Percentiles rank a stretch among this genome's conserved stretches.
phyloP scores from a whole-genome alignment of 2,797 vertebrate species.

The Falco berigora region DNA sequence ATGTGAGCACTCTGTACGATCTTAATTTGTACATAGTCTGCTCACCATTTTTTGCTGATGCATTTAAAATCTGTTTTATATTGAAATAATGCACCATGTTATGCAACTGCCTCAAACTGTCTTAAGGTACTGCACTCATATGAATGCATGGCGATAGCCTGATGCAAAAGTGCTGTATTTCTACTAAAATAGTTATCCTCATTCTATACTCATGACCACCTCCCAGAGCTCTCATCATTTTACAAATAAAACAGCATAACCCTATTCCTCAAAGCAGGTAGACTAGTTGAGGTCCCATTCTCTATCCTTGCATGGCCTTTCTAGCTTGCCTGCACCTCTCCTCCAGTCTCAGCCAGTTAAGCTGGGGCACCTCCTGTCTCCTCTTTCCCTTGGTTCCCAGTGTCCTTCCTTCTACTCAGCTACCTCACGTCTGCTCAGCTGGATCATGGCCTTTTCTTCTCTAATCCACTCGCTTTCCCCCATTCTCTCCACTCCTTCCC shows the following conservation, averaged over 20 bases:
- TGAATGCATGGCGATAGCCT: not conserved
- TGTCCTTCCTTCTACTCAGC: not conserved
- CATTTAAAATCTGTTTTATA: not conserved
- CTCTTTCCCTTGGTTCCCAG: not conserved
- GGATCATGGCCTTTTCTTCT: not conserved
- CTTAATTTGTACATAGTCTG: not conserved
- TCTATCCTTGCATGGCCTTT: not conserved
- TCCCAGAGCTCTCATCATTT: not conserved
- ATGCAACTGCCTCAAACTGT: not conserved
- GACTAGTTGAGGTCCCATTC: not conserved
- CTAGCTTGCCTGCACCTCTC: not conserved
- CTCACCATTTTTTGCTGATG: not conserved
- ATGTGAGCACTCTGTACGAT: not conserved
- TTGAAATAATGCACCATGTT: not conserved
- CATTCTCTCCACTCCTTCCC: not conserved
- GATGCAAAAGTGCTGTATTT: accelerated
- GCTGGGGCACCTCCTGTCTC: not conserved
- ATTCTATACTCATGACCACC: not conserved
- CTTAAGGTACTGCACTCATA: not conserved
- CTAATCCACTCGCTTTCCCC: not conserved
- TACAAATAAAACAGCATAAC: not conserved
- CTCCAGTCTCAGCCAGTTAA: not conserved
- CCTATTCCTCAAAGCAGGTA: not conserved
- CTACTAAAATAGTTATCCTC: not conserved
- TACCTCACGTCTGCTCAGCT: not conserved